Conservation (phyloP, 2,888 invertebrate genomes). For the Caradrina clavipalpis region DNA sequence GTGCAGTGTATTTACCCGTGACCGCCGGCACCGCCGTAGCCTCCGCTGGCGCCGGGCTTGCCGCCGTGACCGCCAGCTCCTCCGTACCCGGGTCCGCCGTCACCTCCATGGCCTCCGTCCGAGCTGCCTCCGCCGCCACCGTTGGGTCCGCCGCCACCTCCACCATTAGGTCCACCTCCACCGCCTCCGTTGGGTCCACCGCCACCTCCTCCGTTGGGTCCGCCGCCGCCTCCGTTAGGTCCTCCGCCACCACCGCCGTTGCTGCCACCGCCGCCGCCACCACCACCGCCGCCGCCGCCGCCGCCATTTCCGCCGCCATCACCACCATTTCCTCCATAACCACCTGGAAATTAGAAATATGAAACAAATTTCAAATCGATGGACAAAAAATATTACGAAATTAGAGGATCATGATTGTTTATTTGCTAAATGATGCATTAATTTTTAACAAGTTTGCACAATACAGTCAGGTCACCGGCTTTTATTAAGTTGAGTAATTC, state of each 20-base stretch:
- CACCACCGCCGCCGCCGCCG: slow-evolving; percentile 46
- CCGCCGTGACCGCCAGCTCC: slow-evolving; percentile 65
- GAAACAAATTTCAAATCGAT: not conserved
- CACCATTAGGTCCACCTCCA: slow-evolving; percentile 62
- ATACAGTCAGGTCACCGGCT: not conserved
- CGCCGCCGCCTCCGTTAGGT: slow-evolving; percentile 51
- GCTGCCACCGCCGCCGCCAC: slow-evolving; percentile 50
- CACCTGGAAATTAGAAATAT: slow-evolving; percentile 36
- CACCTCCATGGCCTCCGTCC: slow-evolving; percentile 45
- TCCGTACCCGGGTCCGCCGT: slow-evolving; percentile 37
- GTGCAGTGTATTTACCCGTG: too few relatives aligned
- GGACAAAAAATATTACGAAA: not conserved
- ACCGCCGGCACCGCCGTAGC: slow-evolving; percentile 65
- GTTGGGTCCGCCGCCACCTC: slow-evolving; percentile 62
- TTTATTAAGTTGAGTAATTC: not conserved
- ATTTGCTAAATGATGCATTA: not conserved
- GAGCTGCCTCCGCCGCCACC: slow-evolving; percentile 62
- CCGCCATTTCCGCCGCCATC: slow-evolving; percentile 56
- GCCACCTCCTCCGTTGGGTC: slow-evolving; percentile 52
- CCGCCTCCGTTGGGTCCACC: slow-evolving; percentile 55
- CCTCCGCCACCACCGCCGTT: slow-evolving; percentile 61
- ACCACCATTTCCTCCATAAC: slow-evolving; percentile 36
- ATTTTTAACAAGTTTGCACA: not conserved
- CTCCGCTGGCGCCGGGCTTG: slow-evolving; percentile 59
- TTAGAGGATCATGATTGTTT: too few relatives aligned